phyloP scores from a whole-genome alignment of 2,888 invertebrate genomes.

The Brachycybe producta region DNA sequence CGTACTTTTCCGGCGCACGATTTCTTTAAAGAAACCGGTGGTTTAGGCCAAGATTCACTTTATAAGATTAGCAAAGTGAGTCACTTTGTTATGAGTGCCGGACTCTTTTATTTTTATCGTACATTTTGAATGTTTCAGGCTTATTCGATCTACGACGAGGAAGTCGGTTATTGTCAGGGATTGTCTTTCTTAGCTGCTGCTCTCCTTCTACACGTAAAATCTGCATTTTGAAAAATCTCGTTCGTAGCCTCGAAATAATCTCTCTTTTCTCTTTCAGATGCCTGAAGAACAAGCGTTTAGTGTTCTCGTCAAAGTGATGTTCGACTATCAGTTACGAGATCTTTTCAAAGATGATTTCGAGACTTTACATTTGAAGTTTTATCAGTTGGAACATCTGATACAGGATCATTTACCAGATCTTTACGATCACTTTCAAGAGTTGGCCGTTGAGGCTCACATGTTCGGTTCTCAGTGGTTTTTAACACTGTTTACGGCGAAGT shows the following conservation, averaged over 20 bases:
- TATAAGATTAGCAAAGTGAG: slow-evolving; percentile 69
- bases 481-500: slow-evolving; percentile 96
- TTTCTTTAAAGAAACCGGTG: slow-evolving; percentile 89
- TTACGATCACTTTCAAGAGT: slow-evolving; percentile 42
- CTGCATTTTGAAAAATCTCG: too few species aligned
- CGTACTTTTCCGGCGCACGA: slow-evolving; percentile 98
- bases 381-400: slow-evolving; percentile 85
- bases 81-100: slow-evolving; percentile 2
- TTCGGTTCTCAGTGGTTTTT: slow-evolving; percentile 99
- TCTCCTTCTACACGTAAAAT: slow-evolving; percentile 82
- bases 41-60: slow-evolving; percentile 87
- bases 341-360: slow-evolving; percentile 95
- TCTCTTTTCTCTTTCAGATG: slow-evolving; percentile 55
- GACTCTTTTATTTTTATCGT: slow-evolving; percentile 10
- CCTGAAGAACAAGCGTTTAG: slow-evolving; percentile 99
- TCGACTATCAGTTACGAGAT: slow-evolving; percentile 83
- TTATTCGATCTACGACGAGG: slow-evolving; percentile 91
- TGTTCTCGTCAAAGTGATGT: slow-evolving; percentile 92
- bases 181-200: slow-evolving; percentile 95
- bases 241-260: too few species aligned
- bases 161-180: slow-evolving; percentile 98
- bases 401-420: slow-evolving; percentile 40
- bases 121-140: slow-evolving; percentile 43
- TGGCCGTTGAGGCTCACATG: slow-evolving; percentile 93
- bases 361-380: slow-evolving; percentile 82